Base-by-base conservation (phyloP, 2,113 vertebrate species). In the Pachyramphus minor region DNA sequence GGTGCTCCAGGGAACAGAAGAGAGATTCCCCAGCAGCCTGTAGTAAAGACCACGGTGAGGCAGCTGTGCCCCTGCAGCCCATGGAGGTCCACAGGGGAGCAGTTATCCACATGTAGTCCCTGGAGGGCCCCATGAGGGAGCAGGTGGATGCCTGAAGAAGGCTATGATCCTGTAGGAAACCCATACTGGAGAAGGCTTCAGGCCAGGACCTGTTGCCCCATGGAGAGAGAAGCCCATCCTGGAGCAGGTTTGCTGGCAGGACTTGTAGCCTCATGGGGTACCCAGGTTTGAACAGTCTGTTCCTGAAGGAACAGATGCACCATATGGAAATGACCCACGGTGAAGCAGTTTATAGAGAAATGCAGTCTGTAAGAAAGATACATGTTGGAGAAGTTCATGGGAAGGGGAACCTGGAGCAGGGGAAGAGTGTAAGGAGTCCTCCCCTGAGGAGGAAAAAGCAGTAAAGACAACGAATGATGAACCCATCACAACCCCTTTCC, bases 301-400 rank as follows among this genome's bases (percentile, higher is more conserved):
- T 68, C 45, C 45, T 35, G 53, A 53, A 75, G 53, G 21, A 68
- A n/a, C n/a, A n/a, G n/a, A 20, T 53, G 8, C 24, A 53, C 2
- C 9, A 10, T 0, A 0, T 31, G 20, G n/a, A 68, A 75, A 5
- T 14, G 20, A 41, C 28, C 20, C 30, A 41, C 4, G 7, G 9
- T 45, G 23, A 67, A 39, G 19, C 4, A 18, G 30, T 8, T 75
- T 19, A 39, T 21, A 7, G n/a, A 53, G 28, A 68, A 81, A 59
- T n/a, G 19, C 22, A 37, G 9, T 27, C 44, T 13, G 23, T 44
- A 33, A 22, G 9, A 59, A 74, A 45, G 28, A 21, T 5, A 60
- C 8, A 14, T n/a, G 27, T 4, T 50, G 39, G 18, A 74, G 27
- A 67, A 59, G 10, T 67, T 35, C 6, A 45, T 16, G 7, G 28